Base-by-base conservation (phyloP, 2,113 vertebrate species). In the Electrona antarctica region DNA sequence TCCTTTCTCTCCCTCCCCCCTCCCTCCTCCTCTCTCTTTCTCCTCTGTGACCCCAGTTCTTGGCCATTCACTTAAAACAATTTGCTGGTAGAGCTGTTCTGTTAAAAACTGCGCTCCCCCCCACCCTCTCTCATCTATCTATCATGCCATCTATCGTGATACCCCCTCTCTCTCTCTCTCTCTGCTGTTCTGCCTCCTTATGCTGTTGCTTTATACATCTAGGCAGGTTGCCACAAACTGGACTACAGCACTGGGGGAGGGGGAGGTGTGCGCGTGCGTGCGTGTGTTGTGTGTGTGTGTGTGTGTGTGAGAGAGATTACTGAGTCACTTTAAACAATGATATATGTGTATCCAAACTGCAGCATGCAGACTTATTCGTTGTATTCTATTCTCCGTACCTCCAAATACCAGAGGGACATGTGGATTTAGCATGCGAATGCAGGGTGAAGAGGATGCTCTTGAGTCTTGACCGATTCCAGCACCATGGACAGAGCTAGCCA, bases 101-200 rank as follows among this genome's bases (percentile, higher is more conserved):
- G 14, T 2, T 50, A 14, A n/a, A n/a, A 14, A 55, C 13, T 10
- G 33, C 33, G 28, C 47, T 33, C 11, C 28, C 46, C 13, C 64
- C 45, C 59, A 11, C 47, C 51, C 13, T n/a, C 57, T 69, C 67
- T 59, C 14, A 41, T 12, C 33, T 68, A 56, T 52, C 48, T 69
- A 59, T 57, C 51, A 48, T 29, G 54, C 41, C 48, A 41, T 55
- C 51, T 54, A 28, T 72, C 52, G 46, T 15, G 54, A 15, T 52
- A 15, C 50, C 15, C 8, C n/a, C 52, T 7, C 21, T 9, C 8
- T 49, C 8, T 28, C 21, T 21, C n/a, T 61, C 60, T n/a, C 15
- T 58, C 56, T 15, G 15, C 56, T 58, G 56, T 21, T 4, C 15
- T 13, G 41, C 41, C 29, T 52, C 8, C 14, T 52, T 21, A 15